Evolutionary conservation across 1,140 invertebrate species (phyloP).

Genomic region (Drosophila pallidifrons): DNA sequence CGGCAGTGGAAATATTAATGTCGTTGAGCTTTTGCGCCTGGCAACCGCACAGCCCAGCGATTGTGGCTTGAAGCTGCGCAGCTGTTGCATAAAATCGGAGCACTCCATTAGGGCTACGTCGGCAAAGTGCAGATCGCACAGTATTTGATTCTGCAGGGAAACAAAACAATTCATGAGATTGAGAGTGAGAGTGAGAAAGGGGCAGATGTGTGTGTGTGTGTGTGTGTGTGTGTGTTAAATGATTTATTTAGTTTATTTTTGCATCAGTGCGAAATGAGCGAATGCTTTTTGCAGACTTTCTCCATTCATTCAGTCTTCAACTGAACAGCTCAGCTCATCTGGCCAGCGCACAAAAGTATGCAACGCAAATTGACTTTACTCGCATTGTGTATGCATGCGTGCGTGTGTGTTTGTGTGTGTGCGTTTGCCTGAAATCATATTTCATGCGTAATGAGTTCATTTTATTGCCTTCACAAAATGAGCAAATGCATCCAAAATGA

Average conservation of each 20-base stretch:
- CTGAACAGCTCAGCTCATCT: background rate
- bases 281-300: background rate
- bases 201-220: background rate
- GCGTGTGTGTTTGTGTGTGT: slow-evolving; percentile 16
- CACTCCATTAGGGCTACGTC: slow-evolving; percentile 98
- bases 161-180: background rate
- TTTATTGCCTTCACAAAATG: slow-evolving; percentile 60
- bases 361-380: slow-evolving; percentile 47
- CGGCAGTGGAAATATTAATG: slow-evolving; percentile 96
- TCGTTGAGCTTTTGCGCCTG: slow-evolving; percentile 95
- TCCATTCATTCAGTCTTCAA: too few species aligned
- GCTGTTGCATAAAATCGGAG: slow-evolving; percentile 98
- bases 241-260: slow-evolving; percentile 36
- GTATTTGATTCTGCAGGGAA: slow-evolving; percentile 80
- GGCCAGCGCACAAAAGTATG: slow-evolving; percentile 42
- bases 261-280: slow-evolving; percentile 29
- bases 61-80: slow-evolving; percentile 97
- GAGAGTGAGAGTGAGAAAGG: background rate
- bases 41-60: slow-evolving; percentile 97
- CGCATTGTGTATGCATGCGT: slow-evolving; percentile 17
- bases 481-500: slow-evolving; percentile 73
- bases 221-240: slow-evolving; percentile 23
- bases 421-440: slow-evolving; percentile 43
- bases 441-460: slow-evolving; percentile 59
- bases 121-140: slow-evolving; percentile 85